These are phyloP conservation scores for Drosophila cardini DNA, from an alignment of 1,140 invertebrate species.

Conservation along the genomic window DNA sequence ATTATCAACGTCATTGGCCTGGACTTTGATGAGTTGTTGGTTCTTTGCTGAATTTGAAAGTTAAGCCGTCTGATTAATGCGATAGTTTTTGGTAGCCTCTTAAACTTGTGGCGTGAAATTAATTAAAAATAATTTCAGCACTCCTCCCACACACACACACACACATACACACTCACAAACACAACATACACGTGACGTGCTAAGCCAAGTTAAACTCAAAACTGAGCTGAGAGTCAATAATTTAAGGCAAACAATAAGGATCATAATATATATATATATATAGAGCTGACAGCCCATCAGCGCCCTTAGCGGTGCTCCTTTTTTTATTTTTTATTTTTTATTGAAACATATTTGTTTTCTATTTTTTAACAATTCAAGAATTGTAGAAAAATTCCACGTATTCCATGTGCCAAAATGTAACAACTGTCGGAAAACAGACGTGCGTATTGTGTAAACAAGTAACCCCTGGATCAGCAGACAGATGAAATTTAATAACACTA, in stretches of 20 bases:
- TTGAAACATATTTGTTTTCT: slow-evolving; percentile 33
- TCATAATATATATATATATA: slow-evolving; percentile 6
- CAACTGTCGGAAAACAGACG: slow-evolving; percentile 39
- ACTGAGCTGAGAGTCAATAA: slow-evolving; percentile 37
- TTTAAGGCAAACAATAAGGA: slow-evolving; percentile 32
- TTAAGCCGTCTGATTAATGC: slow-evolving; percentile 73
- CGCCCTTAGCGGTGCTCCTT: slow-evolving; percentile 1
- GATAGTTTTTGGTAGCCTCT: slow-evolving; percentile 70
- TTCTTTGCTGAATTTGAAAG: slow-evolving; percentile 35
- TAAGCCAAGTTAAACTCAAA: slow-evolving; percentile 9
- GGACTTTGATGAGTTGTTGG: slow-evolving; percentile 70
- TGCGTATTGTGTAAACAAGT: slow-evolving; percentile 31
- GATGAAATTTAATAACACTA: slow-evolving; percentile 79
- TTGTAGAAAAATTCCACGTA: slow-evolving; percentile 49
- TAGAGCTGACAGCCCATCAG: slow-evolving; percentile 31
- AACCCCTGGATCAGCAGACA: slow-evolving; percentile 46
- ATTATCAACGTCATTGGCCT: slow-evolving; percentile 79
- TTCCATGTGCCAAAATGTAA: slow-evolving; percentile 60
- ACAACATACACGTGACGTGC: slow-evolving; percentile 18
- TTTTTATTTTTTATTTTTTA: slow-evolving; percentile 15
- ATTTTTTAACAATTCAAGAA: slow-evolving; percentile 23
- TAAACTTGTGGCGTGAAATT: slow-evolving; percentile 61
- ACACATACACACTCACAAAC: background rate
- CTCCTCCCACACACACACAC: background rate
- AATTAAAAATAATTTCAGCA: slow-evolving; percentile 57